phyloP scores from a whole-genome alignment of 2,113 vertebrate genomes.

The Aegithalos caudatus region DNA sequence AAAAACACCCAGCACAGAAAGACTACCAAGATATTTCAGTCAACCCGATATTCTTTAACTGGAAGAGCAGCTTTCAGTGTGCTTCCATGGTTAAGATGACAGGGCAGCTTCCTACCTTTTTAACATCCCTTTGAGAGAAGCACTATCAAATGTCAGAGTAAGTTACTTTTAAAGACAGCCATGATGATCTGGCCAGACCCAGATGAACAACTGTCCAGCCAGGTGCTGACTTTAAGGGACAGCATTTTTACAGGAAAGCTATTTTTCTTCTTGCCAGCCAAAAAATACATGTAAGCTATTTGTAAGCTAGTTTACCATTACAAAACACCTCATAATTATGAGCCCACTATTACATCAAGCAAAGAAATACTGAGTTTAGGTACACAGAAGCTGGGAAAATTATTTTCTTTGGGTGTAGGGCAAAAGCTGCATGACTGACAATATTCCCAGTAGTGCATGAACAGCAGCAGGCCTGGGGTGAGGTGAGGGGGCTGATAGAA shows the following conservation, averaged over 20 bases:
- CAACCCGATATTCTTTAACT: not conserved
- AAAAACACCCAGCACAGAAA: not conserved
- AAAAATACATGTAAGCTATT: not conserved
- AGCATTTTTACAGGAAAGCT: not conserved
- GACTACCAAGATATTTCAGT: not conserved
- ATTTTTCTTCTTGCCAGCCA: not conserved
- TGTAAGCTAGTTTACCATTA: not conserved
- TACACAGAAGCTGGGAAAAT: not conserved
- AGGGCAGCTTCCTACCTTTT: not conserved
- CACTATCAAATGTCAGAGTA: not conserved
- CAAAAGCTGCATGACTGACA: not conserved
- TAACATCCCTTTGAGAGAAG: not conserved
- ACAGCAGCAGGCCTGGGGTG: fast-evolving
- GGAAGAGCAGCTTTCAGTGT: not conserved
- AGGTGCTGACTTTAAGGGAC: not conserved
- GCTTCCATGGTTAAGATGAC: not conserved
- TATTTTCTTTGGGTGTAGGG: not conserved
- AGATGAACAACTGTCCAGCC: not conserved
- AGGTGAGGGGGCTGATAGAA: not conserved
- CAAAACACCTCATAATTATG: not conserved
- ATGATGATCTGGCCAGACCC: not conserved
- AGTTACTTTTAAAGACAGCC: not conserved
- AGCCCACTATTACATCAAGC: not conserved
- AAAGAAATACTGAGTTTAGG: not conserved
- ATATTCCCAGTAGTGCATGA: not conserved